These are phyloP conservation scores for Anastrepha ludens DNA, from an alignment of 1,140 invertebrate genomes.

Conservation along the genomic window DNA sequence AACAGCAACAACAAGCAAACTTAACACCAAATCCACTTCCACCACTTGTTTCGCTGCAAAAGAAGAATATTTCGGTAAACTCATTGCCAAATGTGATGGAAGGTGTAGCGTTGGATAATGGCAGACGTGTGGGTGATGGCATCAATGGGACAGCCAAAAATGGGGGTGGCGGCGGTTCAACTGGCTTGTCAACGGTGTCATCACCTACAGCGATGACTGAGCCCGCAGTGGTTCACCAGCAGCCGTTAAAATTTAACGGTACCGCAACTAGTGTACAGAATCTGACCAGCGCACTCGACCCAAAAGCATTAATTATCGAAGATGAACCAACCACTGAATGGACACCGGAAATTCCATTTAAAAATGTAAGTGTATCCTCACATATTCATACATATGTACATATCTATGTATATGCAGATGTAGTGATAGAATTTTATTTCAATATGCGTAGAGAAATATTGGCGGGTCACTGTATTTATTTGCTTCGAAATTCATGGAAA, in stretches of 20 bases:
- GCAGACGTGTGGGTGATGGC: background rate
- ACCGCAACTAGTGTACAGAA: conserved; percentile 63
- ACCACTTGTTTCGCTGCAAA: conserved; percentile 59
- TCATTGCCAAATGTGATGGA: conserved; percentile 71
- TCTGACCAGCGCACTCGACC: conserved; percentile 61
- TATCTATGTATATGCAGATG: background rate
- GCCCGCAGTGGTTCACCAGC: conserved; percentile 60
- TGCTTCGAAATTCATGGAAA: background rate
- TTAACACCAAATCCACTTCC: conserved; percentile 46
- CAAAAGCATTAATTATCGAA: conserved; percentile 76
- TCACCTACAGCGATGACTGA: conserved; percentile 68
- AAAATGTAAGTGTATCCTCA: conserved; percentile 81
- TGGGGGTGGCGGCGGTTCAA: conserved; percentile 47
- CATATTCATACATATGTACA: background rate
- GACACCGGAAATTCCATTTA: conserved; percentile 93
- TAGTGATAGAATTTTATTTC: too few relatives aligned
- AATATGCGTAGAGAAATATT: background rate
- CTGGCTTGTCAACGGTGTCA: conserved; percentile 66
- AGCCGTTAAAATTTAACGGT: conserved; percentile 62
- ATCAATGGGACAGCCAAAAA: conserved; percentile 17
- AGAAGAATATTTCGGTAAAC: conserved; percentile 70
- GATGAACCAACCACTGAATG: conserved; percentile 88
- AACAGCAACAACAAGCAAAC: conserved; percentile 58
- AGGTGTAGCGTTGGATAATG: conserved; percentile 64
- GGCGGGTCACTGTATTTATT: background rate